Evolutionary conservation across 2,113 vertebrate genomes (phyloP), one percentile per base, ranked within the genome.

Genomic region (Hypomesus transpacificus): DNA sequence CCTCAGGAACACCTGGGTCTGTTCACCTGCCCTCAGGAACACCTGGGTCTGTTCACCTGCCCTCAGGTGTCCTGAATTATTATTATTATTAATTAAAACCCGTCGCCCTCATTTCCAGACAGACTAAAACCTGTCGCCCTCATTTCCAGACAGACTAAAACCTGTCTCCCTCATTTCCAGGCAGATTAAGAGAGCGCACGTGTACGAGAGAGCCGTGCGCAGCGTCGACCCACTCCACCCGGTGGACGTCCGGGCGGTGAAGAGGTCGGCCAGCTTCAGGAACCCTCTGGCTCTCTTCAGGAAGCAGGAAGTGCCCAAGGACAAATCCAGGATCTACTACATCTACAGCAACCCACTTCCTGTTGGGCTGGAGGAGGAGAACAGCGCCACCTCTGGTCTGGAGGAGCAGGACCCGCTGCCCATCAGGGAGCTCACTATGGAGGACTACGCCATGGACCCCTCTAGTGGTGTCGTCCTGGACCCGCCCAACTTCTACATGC

Each of bases 291-390:
- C 85, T 69, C 78, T 86, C 69, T 85, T 89, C 75, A 87, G 77
- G 52, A 82, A 75, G 71, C 66, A 80, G 8, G 84, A 88, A 17
- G 56, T 56, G 7, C 60, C 75, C 1, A 82, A 75, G 61, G 84
- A 91, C 75, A 82, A 84, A 79, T 82, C 88, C n/a, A 77, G 73
- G 39, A 90, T 93, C 85, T 93, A 90, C 67, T 92, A 91, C 84
- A 93, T 92, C 79, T 92, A 91, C 76, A 90, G 87, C 58, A 92
- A 93, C 82, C 90, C 89, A 0, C 83, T 90, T 69, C 85, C 89
- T 6, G 68, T 89, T 0, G 86, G 85, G 5, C 59, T 88, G 69
- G 89, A 89, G 61, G 88, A 87, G 34, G 58, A 82, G 3, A 56
- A 56, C 0, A 74, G 14, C 24, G 34, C 54, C 4, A 59, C 8